Percentiles rank a stretch among this genome's conserved stretches.
These are phyloP conservation scores for Batillaria attramentaria DNA, from an alignment of 1,140 invertebrate genomes.

Conservation along the genomic window DNA sequence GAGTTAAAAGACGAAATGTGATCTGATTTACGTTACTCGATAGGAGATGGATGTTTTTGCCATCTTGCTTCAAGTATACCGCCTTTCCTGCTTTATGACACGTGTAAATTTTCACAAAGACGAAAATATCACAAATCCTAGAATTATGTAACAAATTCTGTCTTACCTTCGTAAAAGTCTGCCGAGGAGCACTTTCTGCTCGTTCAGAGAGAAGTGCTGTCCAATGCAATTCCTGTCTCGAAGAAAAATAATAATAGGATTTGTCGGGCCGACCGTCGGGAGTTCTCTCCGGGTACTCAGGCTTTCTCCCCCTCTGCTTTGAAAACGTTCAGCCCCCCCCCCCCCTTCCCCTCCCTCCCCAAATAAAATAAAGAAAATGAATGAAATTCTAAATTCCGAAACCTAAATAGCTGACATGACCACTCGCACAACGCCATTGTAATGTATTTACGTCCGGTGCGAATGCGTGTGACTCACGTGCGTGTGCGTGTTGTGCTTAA, in stretches of 20 bases:
- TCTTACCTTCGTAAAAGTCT: conserved; percentile 15
- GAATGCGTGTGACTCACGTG: too few relatives aligned
- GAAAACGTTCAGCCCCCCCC: too few relatives aligned
- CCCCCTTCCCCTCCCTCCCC: too few relatives aligned
- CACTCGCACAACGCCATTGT: too few relatives aligned
- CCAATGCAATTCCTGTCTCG: conserved; percentile 59
- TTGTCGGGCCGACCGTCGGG: too few relatives aligned
- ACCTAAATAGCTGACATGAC: neutral
- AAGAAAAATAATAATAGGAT: neutral
- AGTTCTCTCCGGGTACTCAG: too few relatives aligned
- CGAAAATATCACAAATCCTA: neutral
- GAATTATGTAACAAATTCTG: neutral
- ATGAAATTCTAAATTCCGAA: neutral
- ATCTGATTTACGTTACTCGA: neutral
- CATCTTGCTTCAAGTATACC: neutral
- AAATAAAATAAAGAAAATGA: neutral
- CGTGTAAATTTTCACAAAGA: neutral
- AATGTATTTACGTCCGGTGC: too few relatives aligned
- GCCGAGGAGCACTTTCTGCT: conserved; percentile 48
- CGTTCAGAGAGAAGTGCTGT: conserved; percentile 61
- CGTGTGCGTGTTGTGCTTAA: too few relatives aligned
- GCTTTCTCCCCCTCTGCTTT: too few relatives aligned
- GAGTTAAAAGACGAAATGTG: neutral
- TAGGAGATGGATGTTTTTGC: neutral
- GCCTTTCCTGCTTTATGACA: neutral